Base-by-base conservation (phyloP, 2,888 invertebrate genomes). In the Perizoma flavofasciatum region DNA sequence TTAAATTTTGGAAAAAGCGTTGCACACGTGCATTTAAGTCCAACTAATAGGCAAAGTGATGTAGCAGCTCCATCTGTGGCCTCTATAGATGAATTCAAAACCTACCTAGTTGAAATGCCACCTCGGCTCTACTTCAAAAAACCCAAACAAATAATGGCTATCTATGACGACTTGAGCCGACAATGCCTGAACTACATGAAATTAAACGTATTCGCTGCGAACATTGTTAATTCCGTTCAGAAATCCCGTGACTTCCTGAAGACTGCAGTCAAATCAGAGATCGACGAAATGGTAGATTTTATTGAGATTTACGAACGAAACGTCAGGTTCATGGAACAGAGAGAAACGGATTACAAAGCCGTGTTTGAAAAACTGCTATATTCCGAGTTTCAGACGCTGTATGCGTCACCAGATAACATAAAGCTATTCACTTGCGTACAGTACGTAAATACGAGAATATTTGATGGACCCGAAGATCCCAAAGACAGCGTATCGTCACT, bases 341-440 rank as follows among this genome's bases (percentile, higher is more conserved):
- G 65, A 41, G 75, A 72, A 56, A n/a, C 9, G 5, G 61, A 59
- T 22, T 73, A 69, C 22, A 70, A 73, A 57, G 48, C 47, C 9
- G 63, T 65, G 9, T 81, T 79, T 65, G 53, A 72, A 5, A 70
- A 60, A 11, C 35, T 78, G 48, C 11, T 81, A n/a, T 47, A 61
- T 39, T 70, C 66, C 7, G 63, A 74, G 35, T 77, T 78, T 61
- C 65, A 74, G 35, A 61, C 70, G 35, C 48, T 78, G 8, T 77
- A 63, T 11, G 68, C 75, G 4, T 79, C 78, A 0, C 71, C 71
- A 37, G 72, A 78, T 2, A 67, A 62, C 2, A 69, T 55, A 1
- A 78, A 80, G 58, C 50, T 81, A 22, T 75, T 73, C 50, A 80
- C 75, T 9, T 78, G 77, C 50, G 47, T 81, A 1, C 78, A 78